Evolutionary conservation across 2,888 invertebrate genomes (phyloP), one percentile per base, ranked within the genome.

Genomic region (Rhyacophila evoluta): DNA sequence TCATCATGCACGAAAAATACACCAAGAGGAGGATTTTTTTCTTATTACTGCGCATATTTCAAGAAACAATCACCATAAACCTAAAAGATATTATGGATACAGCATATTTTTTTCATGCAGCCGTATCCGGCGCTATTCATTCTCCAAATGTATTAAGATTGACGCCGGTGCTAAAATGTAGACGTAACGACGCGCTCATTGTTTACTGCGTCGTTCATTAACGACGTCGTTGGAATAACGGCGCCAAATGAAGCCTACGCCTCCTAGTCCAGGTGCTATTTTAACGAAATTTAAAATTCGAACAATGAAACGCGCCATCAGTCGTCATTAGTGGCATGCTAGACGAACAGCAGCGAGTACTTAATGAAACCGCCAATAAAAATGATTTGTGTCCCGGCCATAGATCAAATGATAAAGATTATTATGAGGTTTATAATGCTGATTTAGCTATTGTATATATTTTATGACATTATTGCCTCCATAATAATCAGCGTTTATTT

Each of bases 141-240:
- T 29, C 70, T 33, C 36, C 70, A 70, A 70, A 70, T 70, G 36
- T 37, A 76, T 76, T 71, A 76, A 76, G 71, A 76, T 75, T 76
- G 75, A 76, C 41, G 71, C 68, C 68, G 67, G 41, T 70, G 75
- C 67, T 67, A 41, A 75, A 39, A 39, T 41, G 55, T 78, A 37
- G 19, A 68, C 70, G 72, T 78, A 74, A 78, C 70, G 68, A 39
- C 36, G 33, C 27, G 28, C 25, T 75, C 55, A 79, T 79, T 79
- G 79, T 76, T 76, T 73, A 70, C 68, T n/a, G 27, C 38, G 36
- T 77, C 77, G 72, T 29, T 72, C 75, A 71, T 75, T 75, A 75
- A 70, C 55, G 76, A 19, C 76, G 25, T 68, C 15, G 72, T 37
- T 33, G 37, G 37, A 39, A 76, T 71, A 76, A 72, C 72, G 76